phyloP scores from a whole-genome alignment of 2,888 invertebrate genomes.

The Drosophila barbarae region DNA sequence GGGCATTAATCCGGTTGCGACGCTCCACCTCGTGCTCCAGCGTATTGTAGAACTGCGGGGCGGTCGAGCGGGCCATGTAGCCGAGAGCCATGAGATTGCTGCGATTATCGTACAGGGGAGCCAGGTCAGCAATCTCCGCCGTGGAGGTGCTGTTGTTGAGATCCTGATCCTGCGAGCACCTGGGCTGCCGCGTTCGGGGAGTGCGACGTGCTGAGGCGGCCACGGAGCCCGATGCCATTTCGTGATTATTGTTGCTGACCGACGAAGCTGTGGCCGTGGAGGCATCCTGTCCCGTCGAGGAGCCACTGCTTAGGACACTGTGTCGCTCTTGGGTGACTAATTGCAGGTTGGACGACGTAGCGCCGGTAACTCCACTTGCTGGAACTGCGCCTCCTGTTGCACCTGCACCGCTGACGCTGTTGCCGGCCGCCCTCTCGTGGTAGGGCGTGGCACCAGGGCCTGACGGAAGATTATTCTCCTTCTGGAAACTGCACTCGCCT shows the following conservation, averaged over 20 bases:
- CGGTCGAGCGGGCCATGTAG: slow-evolving; percentile 63
- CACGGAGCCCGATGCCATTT: slow-evolving; percentile 16
- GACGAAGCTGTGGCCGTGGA: slow-evolving; percentile 74
- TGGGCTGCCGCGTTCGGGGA: slow-evolving; percentile 46
- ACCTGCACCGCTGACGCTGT: slow-evolving; percentile 25
- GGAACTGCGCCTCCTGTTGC: slow-evolving; percentile 10
- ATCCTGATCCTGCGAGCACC: slow-evolving; percentile 48
- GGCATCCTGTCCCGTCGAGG: slow-evolving; percentile 75
- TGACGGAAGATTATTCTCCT: slow-evolving; percentile 51
- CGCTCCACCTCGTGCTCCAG: slow-evolving; percentile 79
- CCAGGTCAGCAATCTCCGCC: slow-evolving; percentile 69
- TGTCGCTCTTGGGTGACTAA: slow-evolving; percentile 73
- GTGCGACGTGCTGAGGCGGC: slow-evolving; percentile 37
- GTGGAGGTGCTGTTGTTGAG: slow-evolving; percentile 69
- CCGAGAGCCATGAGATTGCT: slow-evolving; percentile 78
- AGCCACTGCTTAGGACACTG: slow-evolving; percentile 78
- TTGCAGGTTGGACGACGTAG: slow-evolving; percentile 10
- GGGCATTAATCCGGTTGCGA: slow-evolving; percentile 78
- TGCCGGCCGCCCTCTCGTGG: slow-evolving; percentile 58
- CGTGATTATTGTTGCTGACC: slow-evolving; percentile 52
- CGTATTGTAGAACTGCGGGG: slow-evolving; percentile 75
- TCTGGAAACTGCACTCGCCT: slow-evolving; percentile 79
- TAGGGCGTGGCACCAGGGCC: slow-evolving; percentile 58
- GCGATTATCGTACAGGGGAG: slow-evolving; percentile 76
- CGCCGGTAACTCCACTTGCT: slow-evolving; percentile 25